These are phyloP conservation scores for Natator depressus DNA, from an alignment of 2,113 vertebrate genomes.

Conservation along the genomic window DNA sequence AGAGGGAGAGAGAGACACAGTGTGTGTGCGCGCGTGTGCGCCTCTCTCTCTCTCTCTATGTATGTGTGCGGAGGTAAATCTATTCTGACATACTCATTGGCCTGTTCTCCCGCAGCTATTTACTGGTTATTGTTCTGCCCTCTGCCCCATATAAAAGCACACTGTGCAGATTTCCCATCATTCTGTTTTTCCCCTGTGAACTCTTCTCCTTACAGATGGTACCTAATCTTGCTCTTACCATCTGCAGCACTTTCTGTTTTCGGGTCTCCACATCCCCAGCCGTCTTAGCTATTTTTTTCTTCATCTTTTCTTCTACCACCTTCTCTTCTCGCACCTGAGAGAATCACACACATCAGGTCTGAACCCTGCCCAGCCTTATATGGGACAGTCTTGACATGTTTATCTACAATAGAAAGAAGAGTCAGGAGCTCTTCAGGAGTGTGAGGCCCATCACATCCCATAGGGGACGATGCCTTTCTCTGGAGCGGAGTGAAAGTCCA, in stretches of 20 bases:
- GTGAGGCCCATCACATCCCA: neutral
- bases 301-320: conserved; percentile 85
- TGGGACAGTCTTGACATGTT: neutral
- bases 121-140: neutral
- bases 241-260: conserved; percentile 81
- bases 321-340: conserved; percentile 83
- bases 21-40: neutral
- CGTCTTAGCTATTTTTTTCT: conserved; percentile 85
- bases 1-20: too few species aligned
- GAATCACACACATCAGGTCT: neutral
- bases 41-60: too few species aligned
- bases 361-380: fast-evolving
- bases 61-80: neutral
- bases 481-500: neutral
- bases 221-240: neutral
- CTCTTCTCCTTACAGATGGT: neutral
- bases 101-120: neutral
- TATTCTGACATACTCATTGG: neutral
- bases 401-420: fast-evolving
- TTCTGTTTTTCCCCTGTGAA: neutral
- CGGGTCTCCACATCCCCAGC: conserved; percentile 83
- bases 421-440: fast-evolving
- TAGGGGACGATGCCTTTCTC: fast-evolving
- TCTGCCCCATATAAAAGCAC: fast-evolving
- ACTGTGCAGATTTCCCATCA: neutral